A percentile compares a stretch with the other conserved stretches of the same genome.
phyloP scores from a whole-genome alignment of 2,113 vertebrate species.

The Ciconia boyciana region DNA sequence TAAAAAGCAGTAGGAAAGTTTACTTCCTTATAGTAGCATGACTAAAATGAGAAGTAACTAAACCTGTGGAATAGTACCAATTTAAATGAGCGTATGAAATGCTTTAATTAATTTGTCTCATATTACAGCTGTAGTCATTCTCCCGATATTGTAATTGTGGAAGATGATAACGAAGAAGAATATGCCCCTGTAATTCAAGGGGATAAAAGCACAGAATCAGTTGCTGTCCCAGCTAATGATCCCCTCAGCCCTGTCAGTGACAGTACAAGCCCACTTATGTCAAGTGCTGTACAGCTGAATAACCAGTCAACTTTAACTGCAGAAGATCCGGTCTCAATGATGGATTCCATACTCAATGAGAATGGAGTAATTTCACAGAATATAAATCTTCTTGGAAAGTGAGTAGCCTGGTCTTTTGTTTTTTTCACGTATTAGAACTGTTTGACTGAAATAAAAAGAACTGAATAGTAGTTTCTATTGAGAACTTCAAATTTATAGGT shows the following conservation, averaged over 20 bases:
- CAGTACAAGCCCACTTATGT: slow-evolving; percentile 67
- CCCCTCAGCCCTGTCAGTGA: slow-evolving; percentile 35
- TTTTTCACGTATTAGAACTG: background rate
- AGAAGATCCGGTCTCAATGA: slow-evolving; percentile 93
- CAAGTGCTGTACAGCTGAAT: slow-evolving; percentile 83
- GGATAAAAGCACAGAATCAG: slow-evolving; percentile 50
- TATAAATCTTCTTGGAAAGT: slow-evolving; percentile 96
- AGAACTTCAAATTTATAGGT: background rate
- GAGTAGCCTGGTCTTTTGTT: slow-evolving; percentile 53
- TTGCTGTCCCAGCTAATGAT: slow-evolving; percentile 40
- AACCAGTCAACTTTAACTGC: slow-evolving; percentile 76
- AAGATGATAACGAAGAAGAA: slow-evolving; percentile 81
- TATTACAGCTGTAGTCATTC: slow-evolving; percentile 66
- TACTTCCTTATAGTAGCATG: background rate
- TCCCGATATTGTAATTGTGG: slow-evolving; percentile 88
- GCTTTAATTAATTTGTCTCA: background rate
- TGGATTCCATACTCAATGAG: slow-evolving; percentile 96
- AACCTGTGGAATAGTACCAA: background rate
- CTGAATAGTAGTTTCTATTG: background rate
- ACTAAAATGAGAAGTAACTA: background rate
- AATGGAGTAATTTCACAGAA: slow-evolving; percentile 89
- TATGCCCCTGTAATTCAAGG: slow-evolving; percentile 73
- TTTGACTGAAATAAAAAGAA: background rate
- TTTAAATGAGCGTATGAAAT: background rate
- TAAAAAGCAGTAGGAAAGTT: background rate